phyloP scores from a whole-genome alignment of 2,113 vertebrate genomes.

The Lepisosteus oculatus region DNA sequence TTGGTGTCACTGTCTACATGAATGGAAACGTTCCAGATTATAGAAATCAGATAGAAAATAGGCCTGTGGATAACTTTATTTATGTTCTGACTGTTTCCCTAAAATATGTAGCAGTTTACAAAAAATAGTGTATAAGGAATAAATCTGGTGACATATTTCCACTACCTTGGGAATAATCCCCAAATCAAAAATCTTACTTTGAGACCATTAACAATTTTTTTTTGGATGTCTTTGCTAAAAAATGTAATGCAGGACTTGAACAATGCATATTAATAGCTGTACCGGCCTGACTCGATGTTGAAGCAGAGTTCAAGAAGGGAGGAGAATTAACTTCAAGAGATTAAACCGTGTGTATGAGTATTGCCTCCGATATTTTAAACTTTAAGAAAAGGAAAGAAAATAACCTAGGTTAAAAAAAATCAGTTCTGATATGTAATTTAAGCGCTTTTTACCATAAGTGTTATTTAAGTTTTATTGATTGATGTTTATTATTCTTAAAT shows the following conservation, averaged over 20 bases:
- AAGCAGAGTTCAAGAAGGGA: constrained; percentile 22
- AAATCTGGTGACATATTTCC: neutral
- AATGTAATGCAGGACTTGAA: constrained; percentile 37
- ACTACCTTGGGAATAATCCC: neutral
- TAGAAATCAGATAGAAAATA: neutral
- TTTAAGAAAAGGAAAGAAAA: constrained; percentile 25
- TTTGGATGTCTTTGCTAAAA: constrained; percentile 32
- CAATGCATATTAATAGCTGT: constrained; percentile 23
- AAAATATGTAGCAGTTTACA: neutral
- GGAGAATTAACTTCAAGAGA: constrained; percentile 18
- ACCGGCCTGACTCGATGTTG: constrained; percentile 26
- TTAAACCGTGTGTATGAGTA: constrained; percentile 32
- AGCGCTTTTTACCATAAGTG: constrained; percentile 54
- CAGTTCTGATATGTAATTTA: constrained; percentile 51
- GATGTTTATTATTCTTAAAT: constrained; percentile 52
- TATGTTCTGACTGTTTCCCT: neutral
- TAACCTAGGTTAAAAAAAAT: constrained; percentile 25
- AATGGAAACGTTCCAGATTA: neutral
- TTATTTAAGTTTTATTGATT: constrained; percentile 55
- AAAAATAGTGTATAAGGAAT: neutral
- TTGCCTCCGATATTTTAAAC: constrained; percentile 39
- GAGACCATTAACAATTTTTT: constrained; percentile 28
- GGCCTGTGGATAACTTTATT: neutral
- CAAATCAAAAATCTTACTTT: neutral
- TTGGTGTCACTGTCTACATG: neutral